Evolutionary conservation across 2,888 invertebrate species (phyloP), one percentile per base, ranked within the genome.

Genomic region (Anoplius nigerrimus): DNA sequence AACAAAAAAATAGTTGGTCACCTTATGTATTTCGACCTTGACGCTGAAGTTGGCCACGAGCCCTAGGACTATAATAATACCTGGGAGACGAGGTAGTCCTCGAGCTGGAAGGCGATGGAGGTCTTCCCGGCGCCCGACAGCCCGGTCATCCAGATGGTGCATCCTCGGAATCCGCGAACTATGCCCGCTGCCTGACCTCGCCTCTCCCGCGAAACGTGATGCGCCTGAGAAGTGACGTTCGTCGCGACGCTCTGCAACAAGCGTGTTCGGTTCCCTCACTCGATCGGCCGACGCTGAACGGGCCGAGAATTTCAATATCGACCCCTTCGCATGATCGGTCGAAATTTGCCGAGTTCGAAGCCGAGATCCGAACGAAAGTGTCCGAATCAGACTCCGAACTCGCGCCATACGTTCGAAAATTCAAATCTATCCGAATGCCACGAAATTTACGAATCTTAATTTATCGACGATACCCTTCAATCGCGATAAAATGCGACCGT

Each of bases 121-220:
- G 99, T 98, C 90, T 99, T 99, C 16, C 99, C 99, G 66, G 99
- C 98, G 0, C 98, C 98, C 86, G 91, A 90, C 20, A 90, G 80
- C 87, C 97, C 97, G 2, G 98, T 98, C 88, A 98, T 94, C 99
- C 98, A 99, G n/a, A 99, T 94, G 0, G 98, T 98, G 88, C 97
- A 97, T 68, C 97, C 97, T 62, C 97, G 92, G 89, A 98, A 98
- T 16, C 96, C 97, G 11, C 95, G 92, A 71, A 95, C 92, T 78
- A 93, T 90, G 0, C 98, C 98, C 27, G 98, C 91, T 55, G 97
- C 95, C 83, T 95, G 93, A 52, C 97, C 97, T 82, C 99, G 92
- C 89, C 96, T 95, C 77, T 95, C 95, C 73, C 98, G 91, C 15
- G 97, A 95, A 52, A 98, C 97, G 88, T 97, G 95, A 87, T 98